Base-by-base conservation (phyloP, 2,113 vertebrate species). In the Lethenteron camtschaticum region DNA sequence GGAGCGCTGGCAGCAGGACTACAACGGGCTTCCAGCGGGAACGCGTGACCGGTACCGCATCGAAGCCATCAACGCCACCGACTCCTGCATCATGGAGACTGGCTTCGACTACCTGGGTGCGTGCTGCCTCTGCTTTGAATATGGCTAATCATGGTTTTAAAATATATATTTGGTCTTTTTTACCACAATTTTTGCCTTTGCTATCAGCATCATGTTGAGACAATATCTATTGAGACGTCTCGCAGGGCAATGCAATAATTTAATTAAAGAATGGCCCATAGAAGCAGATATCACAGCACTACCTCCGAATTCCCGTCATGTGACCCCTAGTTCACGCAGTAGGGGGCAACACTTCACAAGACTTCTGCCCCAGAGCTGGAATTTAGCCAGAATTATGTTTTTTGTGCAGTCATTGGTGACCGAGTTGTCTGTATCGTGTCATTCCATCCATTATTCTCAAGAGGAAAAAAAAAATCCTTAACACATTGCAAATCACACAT, bases 51-150 rank as follows among this genome's bases (percentile, higher is more conserved):
- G 79, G 68, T 85, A 87, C 79, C 87, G 81, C 81, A 95, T 97
- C 73, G 85, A 91, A 76, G 86, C 78, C 0, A 95, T 99, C 1
- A 81, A 88, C 3, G 94, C 89, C 73, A 95, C 86, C 0, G 83
- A 96, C 1, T 89, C 94, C 4, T 99, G 90, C 81, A 96, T 99
- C 82, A 96, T 96, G 92, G 75, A 78, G 80, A 75, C 74, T 69
- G 94, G 94, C 55, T 90, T 97, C 68, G 92, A 95, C 69, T 80
- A 99, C 71, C 72, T 99, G 74, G 86, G 94, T 97, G 78, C 83
- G 4, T 77, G 41, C 41, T 41, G 41, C 41, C 41, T 41, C 41
- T 41, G 41, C 41, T 41, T 41, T 7, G 41, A 41, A 41, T 59
- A 13, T 68, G 1, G 1, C 11, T 3, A 10, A 0, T 10, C 1